Percentiles rank a stretch among this genome's conserved stretches.
Conservation (phyloP, 2,113 vertebrate species). For the Mus spicilegus region DNA sequence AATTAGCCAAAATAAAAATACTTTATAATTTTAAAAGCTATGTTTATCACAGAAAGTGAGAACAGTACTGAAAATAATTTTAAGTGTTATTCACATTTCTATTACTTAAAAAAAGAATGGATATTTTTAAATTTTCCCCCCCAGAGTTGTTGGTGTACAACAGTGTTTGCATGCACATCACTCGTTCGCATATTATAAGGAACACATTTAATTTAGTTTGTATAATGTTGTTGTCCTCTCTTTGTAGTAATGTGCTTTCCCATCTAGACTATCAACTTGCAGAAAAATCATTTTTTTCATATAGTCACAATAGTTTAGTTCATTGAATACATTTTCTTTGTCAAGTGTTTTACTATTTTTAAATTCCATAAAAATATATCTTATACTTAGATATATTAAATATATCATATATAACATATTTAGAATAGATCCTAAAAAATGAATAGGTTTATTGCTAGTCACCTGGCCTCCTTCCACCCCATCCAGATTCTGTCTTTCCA, state of each 20-base stretch:
- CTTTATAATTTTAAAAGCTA: not conserved
- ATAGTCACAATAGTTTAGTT: not conserved
- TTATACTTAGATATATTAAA: no score
- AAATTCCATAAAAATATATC: no score
- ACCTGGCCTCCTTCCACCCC: not conserved
- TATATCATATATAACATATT: no score
- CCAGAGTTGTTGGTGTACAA: not conserved
- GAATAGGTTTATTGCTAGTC: not conserved
- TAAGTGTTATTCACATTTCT: not conserved
- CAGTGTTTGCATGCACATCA: not conserved
- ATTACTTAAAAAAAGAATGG: constrained; percentile 5
- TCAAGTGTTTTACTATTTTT: no score
- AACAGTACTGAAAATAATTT: constrained; percentile 12
- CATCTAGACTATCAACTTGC: not conserved
- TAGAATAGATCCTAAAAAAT: no score
- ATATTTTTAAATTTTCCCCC: not conserved
- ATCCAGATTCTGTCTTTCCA: not conserved
- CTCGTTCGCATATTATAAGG: not conserved
- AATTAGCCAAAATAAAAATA: constrained; percentile 36
- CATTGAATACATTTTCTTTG: not conserved
- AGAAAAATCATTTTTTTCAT: constrained; percentile 28
- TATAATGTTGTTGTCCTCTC: not conserved
- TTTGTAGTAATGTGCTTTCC: not conserved
- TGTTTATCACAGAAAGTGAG: not conserved
- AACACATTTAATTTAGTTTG: not conserved